Conservation (phyloP, 2,888 invertebrate species). For the Branchipolynoe longqiensis region DNA sequence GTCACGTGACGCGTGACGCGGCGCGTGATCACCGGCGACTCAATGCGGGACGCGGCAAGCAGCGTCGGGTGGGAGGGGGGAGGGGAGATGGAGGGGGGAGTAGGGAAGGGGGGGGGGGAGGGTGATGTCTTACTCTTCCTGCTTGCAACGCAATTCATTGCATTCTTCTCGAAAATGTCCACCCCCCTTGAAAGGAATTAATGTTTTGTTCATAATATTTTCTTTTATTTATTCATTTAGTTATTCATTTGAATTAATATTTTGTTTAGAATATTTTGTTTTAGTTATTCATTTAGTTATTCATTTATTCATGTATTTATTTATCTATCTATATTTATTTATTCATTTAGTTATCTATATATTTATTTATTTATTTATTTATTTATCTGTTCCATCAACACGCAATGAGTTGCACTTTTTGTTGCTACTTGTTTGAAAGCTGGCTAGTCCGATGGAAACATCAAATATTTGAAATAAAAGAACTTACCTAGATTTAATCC, state of each 20-base stretch:
- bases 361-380: too few species aligned
- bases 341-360: too few species aligned
- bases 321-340: too few species aligned
- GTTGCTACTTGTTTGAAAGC: too few species aligned
- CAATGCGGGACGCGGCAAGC: too few species aligned
- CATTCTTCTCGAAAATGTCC: neutral
- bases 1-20: neutral
- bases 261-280: neutral
- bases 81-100: neutral
- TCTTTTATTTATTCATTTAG: neutral
- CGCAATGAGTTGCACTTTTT: too few species aligned
- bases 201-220: neutral
- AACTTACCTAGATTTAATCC: too few species aligned
- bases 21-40: neutral
- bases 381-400: too few species aligned
- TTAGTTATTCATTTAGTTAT: too few species aligned
- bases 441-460: too few species aligned
- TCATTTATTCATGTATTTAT: too few species aligned
- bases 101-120: neutral
- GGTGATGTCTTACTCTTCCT: neutral
- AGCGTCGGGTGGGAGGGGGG: neutral
- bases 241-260: neutral
- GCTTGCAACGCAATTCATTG: neutral
- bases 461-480: too few species aligned
- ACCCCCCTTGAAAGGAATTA: neutral